Evolutionary conservation across 2,888 invertebrate genomes (phyloP).

Genomic region (Fabriciana adippe): DNA sequence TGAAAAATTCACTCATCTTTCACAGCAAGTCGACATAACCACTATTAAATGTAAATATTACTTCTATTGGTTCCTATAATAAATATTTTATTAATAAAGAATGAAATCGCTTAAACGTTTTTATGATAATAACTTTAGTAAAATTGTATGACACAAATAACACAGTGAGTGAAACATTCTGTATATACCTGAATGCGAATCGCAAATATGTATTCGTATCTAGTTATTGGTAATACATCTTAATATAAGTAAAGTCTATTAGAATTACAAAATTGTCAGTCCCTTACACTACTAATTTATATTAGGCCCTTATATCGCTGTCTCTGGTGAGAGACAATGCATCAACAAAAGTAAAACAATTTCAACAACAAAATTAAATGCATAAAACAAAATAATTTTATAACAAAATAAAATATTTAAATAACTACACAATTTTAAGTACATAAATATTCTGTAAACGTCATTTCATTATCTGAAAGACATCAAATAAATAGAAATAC

Average conservation of each 20-base stretch:
- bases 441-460: slow-evolving; percentile 3
- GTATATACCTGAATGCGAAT: slow-evolving; percentile 19
- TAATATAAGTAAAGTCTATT: slow-evolving; percentile 29
- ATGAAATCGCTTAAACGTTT: slow-evolving; percentile 5
- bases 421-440: slow-evolving; percentile 25
- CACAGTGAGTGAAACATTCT: slow-evolving; percentile 21
- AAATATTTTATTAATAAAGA: slow-evolving; percentile 9
- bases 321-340: slow-evolving; percentile 15
- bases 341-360: slow-evolving; percentile 16
- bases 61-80: slow-evolving; percentile 20
- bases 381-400: slow-evolving; percentile 26
- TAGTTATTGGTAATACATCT: slow-evolving; percentile 26
- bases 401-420: slow-evolving; percentile 24
- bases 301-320: slow-evolving; percentile 34
- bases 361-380: slow-evolving; percentile 19
- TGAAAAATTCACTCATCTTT: not conserved
- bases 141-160: slow-evolving; percentile 3
- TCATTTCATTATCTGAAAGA: not conserved
- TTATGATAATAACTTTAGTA: slow-evolving; percentile 13
- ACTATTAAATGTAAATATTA: slow-evolving; percentile 14
- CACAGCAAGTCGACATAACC: slow-evolving; percentile 12
- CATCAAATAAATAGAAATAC: not conserved
- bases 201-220: slow-evolving; percentile 14
- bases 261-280: slow-evolving; percentile 31
- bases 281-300: slow-evolving; percentile 36